These are phyloP conservation scores for Cebidichthys violaceus DNA, from an alignment of 2,113 vertebrate genomes.

Conservation along the genomic window DNA sequence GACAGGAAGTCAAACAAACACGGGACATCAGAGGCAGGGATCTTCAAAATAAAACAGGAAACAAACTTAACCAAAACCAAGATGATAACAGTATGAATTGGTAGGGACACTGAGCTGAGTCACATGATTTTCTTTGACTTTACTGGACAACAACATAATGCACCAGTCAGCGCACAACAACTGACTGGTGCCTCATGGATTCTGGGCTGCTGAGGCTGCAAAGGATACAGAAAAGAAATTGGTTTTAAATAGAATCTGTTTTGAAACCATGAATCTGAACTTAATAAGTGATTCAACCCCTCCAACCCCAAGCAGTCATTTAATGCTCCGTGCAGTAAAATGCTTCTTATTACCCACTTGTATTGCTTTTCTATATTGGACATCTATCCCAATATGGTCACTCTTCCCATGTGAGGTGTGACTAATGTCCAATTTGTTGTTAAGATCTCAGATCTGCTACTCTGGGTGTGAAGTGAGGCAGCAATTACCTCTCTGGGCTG, in stretches of 20 bases:
- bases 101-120: too few relatives aligned
- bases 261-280: not conserved
- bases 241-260: not conserved
- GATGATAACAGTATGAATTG: too few relatives aligned
- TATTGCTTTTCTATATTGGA: not conserved
- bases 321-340: not conserved
- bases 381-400: not conserved
- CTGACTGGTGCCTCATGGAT: not conserved
- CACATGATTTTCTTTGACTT: too few relatives aligned
- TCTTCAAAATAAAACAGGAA: too few relatives aligned
- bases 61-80: too few relatives aligned
- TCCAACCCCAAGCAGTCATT: not conserved
- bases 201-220: not conserved
- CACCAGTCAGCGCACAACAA: not conserved
- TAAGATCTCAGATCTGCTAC: not conserved
- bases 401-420: not conserved
- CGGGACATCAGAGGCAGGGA: too few relatives aligned
- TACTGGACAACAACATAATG: too few relatives aligned
- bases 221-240: not conserved
- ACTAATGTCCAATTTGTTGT: not conserved
- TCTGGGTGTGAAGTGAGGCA: not conserved
- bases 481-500: not conserved
- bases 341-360: not conserved
- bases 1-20: too few relatives aligned
- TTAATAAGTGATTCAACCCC: not conserved